These are phyloP conservation scores for Lycaena phlaeas DNA, from an alignment of 2,888 invertebrate species.

Conservation along the genomic window DNA sequence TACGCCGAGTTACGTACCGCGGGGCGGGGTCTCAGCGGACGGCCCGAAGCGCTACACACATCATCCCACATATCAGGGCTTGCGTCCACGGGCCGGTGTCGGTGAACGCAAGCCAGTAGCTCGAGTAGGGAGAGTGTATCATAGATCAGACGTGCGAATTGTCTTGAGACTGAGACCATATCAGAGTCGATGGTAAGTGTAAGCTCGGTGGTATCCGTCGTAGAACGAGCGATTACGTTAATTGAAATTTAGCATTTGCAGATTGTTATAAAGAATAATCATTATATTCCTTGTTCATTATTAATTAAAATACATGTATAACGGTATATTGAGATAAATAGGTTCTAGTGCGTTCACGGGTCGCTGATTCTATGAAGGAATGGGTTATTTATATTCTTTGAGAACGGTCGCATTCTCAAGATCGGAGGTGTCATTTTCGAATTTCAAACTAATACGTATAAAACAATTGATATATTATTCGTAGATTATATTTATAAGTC, in stretches of 20 bases:
- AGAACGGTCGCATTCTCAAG: slow-evolving; percentile 68
- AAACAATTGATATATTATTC: slow-evolving; percentile 12
- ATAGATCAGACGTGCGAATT: slow-evolving; percentile 64
- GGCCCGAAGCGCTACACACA: slow-evolving; percentile 56
- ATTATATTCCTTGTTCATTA: slow-evolving; percentile 55
- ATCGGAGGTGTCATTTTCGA: slow-evolving; percentile 53
- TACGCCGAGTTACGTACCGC: slow-evolving; percentile 58
- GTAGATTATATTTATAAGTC: slow-evolving; percentile 10
- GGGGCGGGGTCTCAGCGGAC: slow-evolving; percentile 44
- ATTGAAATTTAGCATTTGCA: slow-evolving; percentile 29
- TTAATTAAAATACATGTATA: slow-evolving; percentile 37
- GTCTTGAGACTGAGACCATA: slow-evolving; percentile 73
- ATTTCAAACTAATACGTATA: slow-evolving; percentile 26
- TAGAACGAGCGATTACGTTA: slow-evolving; percentile 51
- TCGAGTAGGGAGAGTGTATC: slow-evolving; percentile 66
- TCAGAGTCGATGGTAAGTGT: slow-evolving; percentile 58
- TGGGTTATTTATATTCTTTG: slow-evolving; percentile 40
- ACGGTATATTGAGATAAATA: slow-evolving; percentile 51
- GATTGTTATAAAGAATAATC: slow-evolving; percentile 41
- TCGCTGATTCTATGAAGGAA: slow-evolving; percentile 70
- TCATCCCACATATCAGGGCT: slow-evolving; percentile 70
- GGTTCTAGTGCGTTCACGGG: slow-evolving; percentile 57
- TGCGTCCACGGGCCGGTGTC: slow-evolving; percentile 41
- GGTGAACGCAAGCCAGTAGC: slow-evolving; percentile 59
- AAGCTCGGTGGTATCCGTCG: slow-evolving; percentile 52